Evolutionary conservation across 2,888 invertebrate species (phyloP).

Genomic region (Rhamnusium bicolor): DNA sequence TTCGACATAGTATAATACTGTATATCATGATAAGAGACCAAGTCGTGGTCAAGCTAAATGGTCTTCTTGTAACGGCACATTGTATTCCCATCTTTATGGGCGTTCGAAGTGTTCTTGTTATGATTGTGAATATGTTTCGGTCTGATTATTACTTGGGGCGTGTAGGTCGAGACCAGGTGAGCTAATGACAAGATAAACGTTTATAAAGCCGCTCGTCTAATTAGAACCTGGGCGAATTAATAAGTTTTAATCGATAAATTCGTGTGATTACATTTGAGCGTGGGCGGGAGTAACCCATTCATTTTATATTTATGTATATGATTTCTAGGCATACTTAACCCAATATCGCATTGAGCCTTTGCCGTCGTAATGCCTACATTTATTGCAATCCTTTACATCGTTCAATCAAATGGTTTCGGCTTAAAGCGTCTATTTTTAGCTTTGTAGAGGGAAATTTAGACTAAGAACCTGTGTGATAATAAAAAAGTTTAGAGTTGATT

Average conservation of each 20-base stretch:
- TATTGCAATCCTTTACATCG: not conserved
- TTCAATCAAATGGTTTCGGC: not conserved
- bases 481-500: too few species aligned
- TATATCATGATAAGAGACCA: slow-evolving; percentile 24
- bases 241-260: slow-evolving; percentile 59
- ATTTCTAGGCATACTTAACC: slow-evolving; percentile 7
- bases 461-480: too few species aligned
- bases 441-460: too few species aligned
- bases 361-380: not conserved
- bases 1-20: slow-evolving; percentile 18
- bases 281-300: slow-evolving; percentile 54
- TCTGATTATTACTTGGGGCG: slow-evolving; percentile 58
- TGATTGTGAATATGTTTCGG: slow-evolving; percentile 55
- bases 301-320: slow-evolving; percentile 42
- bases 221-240: slow-evolving; percentile 57
- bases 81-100: slow-evolving; percentile 31
- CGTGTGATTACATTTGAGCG: slow-evolving; percentile 57
- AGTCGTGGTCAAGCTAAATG: slow-evolving; percentile 28
- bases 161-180: slow-evolving; percentile 49
- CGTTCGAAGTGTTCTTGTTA: slow-evolving; percentile 28
- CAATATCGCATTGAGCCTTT: not conserved
- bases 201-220: slow-evolving; percentile 57
- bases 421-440: not conserved
- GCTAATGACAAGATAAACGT: slow-evolving; percentile 58
- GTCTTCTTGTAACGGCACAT: slow-evolving; percentile 19